These are phyloP conservation scores for Mobula hypostoma DNA, from an alignment of 2,113 vertebrate genomes.

Conservation along the genomic window DNA sequence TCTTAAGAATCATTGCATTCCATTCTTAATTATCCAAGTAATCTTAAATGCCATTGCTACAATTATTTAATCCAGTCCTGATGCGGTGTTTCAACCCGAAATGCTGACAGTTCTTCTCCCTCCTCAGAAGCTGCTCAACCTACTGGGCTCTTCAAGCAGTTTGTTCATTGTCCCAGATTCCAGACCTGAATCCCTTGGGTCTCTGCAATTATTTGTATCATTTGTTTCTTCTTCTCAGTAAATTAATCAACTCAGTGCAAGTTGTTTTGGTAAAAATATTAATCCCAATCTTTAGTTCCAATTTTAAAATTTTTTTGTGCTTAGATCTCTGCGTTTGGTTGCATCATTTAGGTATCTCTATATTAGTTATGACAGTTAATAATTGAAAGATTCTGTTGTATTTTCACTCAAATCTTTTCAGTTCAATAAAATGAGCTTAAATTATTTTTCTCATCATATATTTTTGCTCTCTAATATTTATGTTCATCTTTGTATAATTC, in stretches of 20 bases:
- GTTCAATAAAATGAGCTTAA: too few species aligned
- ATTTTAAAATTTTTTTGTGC: not conserved
- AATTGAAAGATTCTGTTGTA: not conserved
- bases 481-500: not conserved
- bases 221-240: not conserved
- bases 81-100: not conserved
- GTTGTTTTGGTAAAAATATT: not conserved
- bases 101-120: not conserved
- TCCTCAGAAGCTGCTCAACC: too few species aligned
- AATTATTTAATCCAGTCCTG: too few species aligned
- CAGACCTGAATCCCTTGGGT: too few species aligned
- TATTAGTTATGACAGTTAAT: not conserved
- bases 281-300: not conserved
- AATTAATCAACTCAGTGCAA: not conserved
- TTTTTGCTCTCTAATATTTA: not conserved
- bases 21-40: not conserved
- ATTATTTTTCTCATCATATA: not conserved
- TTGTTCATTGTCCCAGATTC: too few species aligned
- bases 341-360: not conserved
- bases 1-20: not conserved
- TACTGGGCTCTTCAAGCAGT: too few species aligned
- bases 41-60: not conserved
- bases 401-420: too few species aligned
- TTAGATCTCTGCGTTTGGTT: not conserved
- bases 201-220: too few species aligned